phyloP scores from a whole-genome alignment of 2,797 vertebrate species.

The Helicolenus hilgendorfi region DNA sequence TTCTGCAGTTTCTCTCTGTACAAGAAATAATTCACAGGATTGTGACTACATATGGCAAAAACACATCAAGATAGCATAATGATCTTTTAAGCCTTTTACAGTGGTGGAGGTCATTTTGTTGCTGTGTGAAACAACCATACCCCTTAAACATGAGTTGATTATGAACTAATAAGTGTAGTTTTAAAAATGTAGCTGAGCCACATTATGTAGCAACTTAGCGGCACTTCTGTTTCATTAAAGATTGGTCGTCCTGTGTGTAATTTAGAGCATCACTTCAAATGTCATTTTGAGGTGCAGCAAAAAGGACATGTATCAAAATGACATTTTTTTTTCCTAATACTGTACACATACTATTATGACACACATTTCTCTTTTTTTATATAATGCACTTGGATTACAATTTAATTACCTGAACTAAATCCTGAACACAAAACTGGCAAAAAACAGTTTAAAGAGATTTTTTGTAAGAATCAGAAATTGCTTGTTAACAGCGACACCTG shows the following conservation, averaged over 20 bases:
- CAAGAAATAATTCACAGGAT: background rate
- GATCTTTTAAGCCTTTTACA: background rate
- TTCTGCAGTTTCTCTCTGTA: background rate
- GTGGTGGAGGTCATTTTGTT: background rate
- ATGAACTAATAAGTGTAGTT: background rate
- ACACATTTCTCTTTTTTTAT: background rate
- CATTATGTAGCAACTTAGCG: background rate
- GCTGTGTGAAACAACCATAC: background rate
- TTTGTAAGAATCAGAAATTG: no score
- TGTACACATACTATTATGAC: no score
- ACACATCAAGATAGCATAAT: background rate
- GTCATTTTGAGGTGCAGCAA: background rate
- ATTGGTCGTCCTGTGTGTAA: background rate
- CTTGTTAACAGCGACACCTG: no score
- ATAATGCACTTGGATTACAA: background rate
- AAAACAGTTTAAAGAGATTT: no score
- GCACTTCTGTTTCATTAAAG: background rate
- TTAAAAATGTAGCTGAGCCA: background rate
- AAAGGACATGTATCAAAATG: background rate
- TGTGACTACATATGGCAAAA: background rate
- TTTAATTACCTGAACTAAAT: no score
- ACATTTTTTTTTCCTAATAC: background rate
- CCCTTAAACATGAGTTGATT: background rate
- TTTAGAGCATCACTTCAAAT: background rate
- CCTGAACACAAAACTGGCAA: no score